A percentile compares a stretch with the other conserved stretches of the same genome.
Conservation (phyloP, 1,140 invertebrate species). For the Ceratina japonica region DNA sequence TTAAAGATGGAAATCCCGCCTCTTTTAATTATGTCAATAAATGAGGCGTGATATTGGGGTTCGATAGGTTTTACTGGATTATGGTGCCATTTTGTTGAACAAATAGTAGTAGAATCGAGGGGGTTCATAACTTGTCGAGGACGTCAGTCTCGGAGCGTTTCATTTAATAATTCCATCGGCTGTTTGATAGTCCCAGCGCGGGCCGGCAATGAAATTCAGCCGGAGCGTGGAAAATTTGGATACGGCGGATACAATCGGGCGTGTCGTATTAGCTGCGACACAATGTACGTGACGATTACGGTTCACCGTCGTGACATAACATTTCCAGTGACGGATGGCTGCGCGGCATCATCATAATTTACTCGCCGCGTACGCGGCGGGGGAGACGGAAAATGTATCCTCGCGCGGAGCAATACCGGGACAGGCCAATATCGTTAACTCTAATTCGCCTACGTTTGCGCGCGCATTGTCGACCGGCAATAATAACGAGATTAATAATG, state of each 20-base stretch:
- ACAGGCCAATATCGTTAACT: constrained; percentile 57
- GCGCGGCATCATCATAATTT: constrained; percentile 34
- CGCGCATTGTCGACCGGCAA: constrained; percentile 37
- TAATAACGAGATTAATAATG: constrained; percentile 63
- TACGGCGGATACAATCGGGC: background rate
- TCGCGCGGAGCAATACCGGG: constrained; percentile 39
- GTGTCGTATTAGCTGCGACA: constrained; percentile 7
- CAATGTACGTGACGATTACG: constrained; percentile 34
- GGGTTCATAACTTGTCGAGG: too few relatives aligned
- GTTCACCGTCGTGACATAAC: constrained; percentile 12
- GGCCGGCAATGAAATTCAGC: too few relatives aligned
- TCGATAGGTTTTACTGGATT: too few relatives aligned
- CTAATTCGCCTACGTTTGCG: constrained; percentile 53
- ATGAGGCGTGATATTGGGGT: too few relatives aligned
- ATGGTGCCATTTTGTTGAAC: too few relatives aligned
- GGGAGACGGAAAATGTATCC: constrained; percentile 28
- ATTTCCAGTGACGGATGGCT: constrained; percentile 26
- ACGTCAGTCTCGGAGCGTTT: too few relatives aligned
- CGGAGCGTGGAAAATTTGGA: background rate
- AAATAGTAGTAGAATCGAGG: too few relatives aligned
- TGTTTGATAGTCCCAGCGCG: too few relatives aligned
- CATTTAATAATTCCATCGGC: too few relatives aligned
- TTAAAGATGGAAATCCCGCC: too few relatives aligned
- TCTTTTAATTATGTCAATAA: too few relatives aligned
- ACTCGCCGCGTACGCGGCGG: background rate